phyloP scores from a whole-genome alignment of 1,140 invertebrate genomes.

The Sminthurinus signatus region DNA sequence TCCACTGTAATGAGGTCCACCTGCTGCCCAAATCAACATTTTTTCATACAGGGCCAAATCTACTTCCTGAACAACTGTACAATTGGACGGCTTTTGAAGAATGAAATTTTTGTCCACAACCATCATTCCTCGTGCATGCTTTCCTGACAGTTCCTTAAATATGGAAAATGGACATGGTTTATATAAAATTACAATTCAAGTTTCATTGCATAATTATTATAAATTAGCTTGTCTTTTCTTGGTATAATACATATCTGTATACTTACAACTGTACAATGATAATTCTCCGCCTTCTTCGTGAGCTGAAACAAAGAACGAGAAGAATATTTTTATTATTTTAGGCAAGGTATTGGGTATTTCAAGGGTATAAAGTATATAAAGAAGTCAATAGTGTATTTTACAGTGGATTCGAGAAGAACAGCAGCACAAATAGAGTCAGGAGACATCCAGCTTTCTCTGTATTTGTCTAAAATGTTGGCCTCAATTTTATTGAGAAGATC shows the following conservation, averaged over 20 bases:
- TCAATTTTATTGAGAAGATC: conserved; percentile 54
- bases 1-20: conserved; percentile 23
- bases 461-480: conserved; percentile 43
- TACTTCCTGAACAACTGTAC: conserved; percentile 51
- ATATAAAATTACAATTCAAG: too few relatives aligned
- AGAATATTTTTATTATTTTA: too few relatives aligned
- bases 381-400: too few relatives aligned
- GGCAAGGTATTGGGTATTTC: too few relatives aligned
- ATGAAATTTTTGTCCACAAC: conserved; percentile 51
- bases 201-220: too few relatives aligned
- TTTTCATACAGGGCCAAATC: conserved; percentile 50
- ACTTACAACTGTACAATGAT: conserved; percentile 48
- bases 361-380: too few relatives aligned
- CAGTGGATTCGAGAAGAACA: conserved; percentile 46
- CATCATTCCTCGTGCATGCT: conserved; percentile 55
- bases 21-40: conserved; percentile 44
- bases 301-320: too few relatives aligned
- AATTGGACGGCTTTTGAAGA: conserved; percentile 47
- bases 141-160: conserved; percentile 54
- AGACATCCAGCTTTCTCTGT: conserved; percentile 46
- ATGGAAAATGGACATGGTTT: too few relatives aligned
- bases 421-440: conserved; percentile 55
- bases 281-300: conserved; percentile 18
- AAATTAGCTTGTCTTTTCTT: too few relatives aligned
- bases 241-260: too few relatives aligned